Base-by-base conservation (phyloP, 1,140 invertebrate species). In the Kradibia gibbosae region DNA sequence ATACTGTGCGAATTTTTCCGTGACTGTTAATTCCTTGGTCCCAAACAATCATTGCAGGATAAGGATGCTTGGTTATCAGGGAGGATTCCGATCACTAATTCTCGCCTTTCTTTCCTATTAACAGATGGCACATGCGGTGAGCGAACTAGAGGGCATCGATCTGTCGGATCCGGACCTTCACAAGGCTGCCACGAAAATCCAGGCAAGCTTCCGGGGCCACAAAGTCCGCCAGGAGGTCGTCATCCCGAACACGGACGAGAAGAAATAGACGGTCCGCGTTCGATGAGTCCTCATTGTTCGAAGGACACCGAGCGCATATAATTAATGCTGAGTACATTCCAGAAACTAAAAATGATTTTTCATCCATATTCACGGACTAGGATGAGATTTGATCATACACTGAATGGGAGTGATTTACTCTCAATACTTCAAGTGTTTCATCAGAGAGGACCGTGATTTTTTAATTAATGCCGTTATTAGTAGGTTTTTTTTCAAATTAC, bases 101-200 rank as follows among this genome's bases (percentile, higher is more conserved):
- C 2, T 8, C 20, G 0, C 25, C 39, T 0, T 55, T 75, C 25
- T 57, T 81, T 53, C 82, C 7, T 85, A 78, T 89, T 88, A 25
- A 3, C 85, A 92, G 90, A 88, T 90, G 79, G 86, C 90, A 78
- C 87, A 90, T 76, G 91, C 93, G 73, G 94, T 95, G 84, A 94
- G 96, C 86, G 93, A 95, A 86, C 90, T 96, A 85, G 94, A 95
- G 67, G 92, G 93, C 88, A 96, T 97, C 83, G 96, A 97, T 90
- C 91, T 97, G 62, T 93, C 94, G 78, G 96, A 97, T 92, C 96
- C 96, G 10, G 96, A 98, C 82, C 92, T 98, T 76, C 95, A 98
- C 91, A 97, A 97, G 89, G 97, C 97, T 8, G 97, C 97, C 42
- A 95, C 95, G 81, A 98, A 98, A 92, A 98, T 98, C 78, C 97